Evolutionary conservation across 2,888 invertebrate genomes (phyloP).

Genomic region (Trimorus sp.): DNA sequence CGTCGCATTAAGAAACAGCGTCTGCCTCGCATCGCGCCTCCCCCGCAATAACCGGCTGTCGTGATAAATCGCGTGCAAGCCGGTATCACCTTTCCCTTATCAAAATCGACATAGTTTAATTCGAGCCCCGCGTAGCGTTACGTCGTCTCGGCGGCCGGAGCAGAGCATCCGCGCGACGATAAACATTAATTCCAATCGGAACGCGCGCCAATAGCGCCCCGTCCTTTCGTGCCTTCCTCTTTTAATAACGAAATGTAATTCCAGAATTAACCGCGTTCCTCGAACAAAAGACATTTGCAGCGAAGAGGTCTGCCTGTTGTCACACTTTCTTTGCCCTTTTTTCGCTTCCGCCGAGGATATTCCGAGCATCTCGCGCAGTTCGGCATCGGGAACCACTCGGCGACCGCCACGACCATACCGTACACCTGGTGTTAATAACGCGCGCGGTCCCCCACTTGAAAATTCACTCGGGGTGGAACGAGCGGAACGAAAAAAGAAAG

Average conservation of each 20-base stretch:
- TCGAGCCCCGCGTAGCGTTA: slow-evolving; percentile 67
- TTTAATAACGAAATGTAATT: slow-evolving; percentile 52
- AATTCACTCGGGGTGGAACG: slow-evolving; percentile 33
- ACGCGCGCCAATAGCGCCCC: not conserved
- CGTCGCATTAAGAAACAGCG: no score
- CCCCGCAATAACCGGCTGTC: slow-evolving; percentile 34
- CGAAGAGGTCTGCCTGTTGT: slow-evolving; percentile 50
- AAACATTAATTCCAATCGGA: slow-evolving; percentile 39
- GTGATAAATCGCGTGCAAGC: slow-evolving; percentile 71
- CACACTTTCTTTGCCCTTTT: slow-evolving; percentile 47
- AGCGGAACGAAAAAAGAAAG: slow-evolving; percentile 2
- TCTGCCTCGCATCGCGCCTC: no score
- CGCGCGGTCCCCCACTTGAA: slow-evolving; percentile 37
- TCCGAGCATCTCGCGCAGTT: slow-evolving; percentile 45
- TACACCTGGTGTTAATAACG: slow-evolving; percentile 59
- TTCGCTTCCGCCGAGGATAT: slow-evolving; percentile 32
- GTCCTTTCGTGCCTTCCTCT: not conserved
- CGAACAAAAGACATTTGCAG: slow-evolving; percentile 56
- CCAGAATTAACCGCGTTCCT: slow-evolving; percentile 42
- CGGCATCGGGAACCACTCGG: slow-evolving; percentile 34
- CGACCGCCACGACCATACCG: slow-evolving; percentile 52
- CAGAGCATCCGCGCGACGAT: slow-evolving; percentile 35
- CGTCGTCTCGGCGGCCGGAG: slow-evolving; percentile 46
- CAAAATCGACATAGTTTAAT: slow-evolving; percentile 75
- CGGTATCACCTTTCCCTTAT: slow-evolving; percentile 78